Conservation (phyloP, 2,888 invertebrate species). For the Heteromyza rotundicornis region DNA sequence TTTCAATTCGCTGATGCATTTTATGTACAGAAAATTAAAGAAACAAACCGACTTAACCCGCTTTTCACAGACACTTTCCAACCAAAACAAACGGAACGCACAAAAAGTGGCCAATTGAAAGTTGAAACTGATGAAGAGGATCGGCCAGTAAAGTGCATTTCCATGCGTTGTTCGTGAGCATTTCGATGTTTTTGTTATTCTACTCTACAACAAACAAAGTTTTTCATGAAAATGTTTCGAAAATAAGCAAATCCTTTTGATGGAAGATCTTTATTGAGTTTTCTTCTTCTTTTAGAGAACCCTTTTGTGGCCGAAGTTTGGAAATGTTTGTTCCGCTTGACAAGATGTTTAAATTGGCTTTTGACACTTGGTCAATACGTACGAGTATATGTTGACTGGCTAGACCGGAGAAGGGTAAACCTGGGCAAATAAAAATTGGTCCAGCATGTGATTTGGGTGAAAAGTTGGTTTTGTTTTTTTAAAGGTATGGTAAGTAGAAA, state of each 20-base stretch:
- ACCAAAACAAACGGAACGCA: background rate
- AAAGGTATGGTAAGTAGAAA: conserved; percentile 5
- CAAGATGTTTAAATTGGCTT: conserved; percentile 3
- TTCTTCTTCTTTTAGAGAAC: background rate
- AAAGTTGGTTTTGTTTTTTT: conserved; percentile 7
- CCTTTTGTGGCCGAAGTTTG: background rate
- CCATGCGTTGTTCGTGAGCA: conserved; percentile 24
- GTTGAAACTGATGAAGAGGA: too few relatives aligned
- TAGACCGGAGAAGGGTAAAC: background rate
- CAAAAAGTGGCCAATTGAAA: background rate
- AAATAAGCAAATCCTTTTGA: conserved; percentile 34
- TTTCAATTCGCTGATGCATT: conserved; percentile 55
- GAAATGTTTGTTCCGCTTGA: background rate
- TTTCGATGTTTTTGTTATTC: background rate
- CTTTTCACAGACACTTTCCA: background rate
- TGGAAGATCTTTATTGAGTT: conserved; percentile 14
- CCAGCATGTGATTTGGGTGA: conserved; percentile 6
- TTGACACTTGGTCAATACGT: conserved; percentile 3
- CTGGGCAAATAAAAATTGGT: conserved; percentile 9
- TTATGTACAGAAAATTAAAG: too few relatives aligned
- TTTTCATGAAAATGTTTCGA: background rate
- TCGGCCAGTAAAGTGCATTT: conserved; percentile 28
- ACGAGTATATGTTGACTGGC: too few relatives aligned
- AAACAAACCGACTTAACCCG: too few relatives aligned
- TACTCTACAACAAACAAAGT: conserved; percentile 37